A percentile compares a stretch with the other conserved stretches of the same genome.
These are phyloP conservation scores for Hetaerina titia DNA, from an alignment of 2,888 invertebrate species.

Conservation along the genomic window DNA sequence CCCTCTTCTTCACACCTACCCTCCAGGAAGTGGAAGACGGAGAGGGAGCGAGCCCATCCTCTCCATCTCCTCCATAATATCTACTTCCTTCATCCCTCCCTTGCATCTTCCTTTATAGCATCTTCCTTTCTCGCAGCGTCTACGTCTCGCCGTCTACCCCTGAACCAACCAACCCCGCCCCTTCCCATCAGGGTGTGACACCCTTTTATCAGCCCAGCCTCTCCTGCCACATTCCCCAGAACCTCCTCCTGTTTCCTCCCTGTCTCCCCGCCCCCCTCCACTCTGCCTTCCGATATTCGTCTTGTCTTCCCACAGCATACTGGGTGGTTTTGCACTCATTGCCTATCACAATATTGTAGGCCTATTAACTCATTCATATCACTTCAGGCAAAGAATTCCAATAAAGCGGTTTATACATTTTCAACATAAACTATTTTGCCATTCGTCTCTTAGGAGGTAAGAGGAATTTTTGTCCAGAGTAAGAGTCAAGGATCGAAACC, in stretches of 20 bases:
- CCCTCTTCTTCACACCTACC: background rate
- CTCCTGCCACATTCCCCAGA: background rate
- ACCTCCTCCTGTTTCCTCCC: background rate
- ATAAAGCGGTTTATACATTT: too few relatives aligned
- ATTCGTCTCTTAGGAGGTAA: too few relatives aligned
- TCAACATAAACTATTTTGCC: too few relatives aligned
- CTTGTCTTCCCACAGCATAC: constrained; percentile 40
- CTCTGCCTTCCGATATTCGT: background rate
- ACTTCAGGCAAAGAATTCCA: too few relatives aligned
- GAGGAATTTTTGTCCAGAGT: too few relatives aligned
- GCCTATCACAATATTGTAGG: too few relatives aligned
- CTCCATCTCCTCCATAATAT: background rate
- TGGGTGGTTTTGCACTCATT: too few relatives aligned
- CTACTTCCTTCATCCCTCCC: background rate
- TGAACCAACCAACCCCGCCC: background rate
- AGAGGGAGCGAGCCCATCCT: background rate
- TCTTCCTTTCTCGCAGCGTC: background rate
- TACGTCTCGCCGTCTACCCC: constrained; percentile 52
- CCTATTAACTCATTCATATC: too few relatives aligned
- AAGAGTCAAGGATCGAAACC: too few relatives aligned
- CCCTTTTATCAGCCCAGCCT: constrained; percentile 33
- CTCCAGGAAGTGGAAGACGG: background rate
- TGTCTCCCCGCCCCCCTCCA: background rate
- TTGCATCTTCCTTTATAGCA: background rate
- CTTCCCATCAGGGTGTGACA: background rate